Conservation (phyloP, 2,113 vertebrate genomes). For the Silurus meridionalis region DNA sequence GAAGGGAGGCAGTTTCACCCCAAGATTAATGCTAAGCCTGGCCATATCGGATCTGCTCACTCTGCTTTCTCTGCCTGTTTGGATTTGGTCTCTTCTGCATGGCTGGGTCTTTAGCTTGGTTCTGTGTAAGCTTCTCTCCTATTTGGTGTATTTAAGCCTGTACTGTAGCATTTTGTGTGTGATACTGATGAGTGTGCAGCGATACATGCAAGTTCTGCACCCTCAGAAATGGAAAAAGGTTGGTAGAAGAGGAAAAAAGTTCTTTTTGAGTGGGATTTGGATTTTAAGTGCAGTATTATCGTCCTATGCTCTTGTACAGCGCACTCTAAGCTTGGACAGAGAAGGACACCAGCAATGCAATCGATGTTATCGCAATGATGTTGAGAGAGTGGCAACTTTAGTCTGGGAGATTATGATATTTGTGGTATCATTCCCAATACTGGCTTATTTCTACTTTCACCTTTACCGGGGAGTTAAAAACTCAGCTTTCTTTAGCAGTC, state of each 20-base stretch:
- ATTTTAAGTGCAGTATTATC: slow-evolving; percentile 50
- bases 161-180: slow-evolving; percentile 71
- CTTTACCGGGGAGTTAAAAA: slow-evolving; percentile 64
- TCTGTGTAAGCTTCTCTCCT: slow-evolving; percentile 67
- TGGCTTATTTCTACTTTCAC: slow-evolving; percentile 64
- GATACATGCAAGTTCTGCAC: slow-evolving; percentile 68
- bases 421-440: slow-evolving; percentile 65
- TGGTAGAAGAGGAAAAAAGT: slow-evolving; percentile 42
- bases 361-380: neutral
- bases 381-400: slow-evolving; percentile 47
- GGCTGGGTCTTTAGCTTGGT: slow-evolving; percentile 62
- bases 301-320: slow-evolving; percentile 58
- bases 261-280: slow-evolving; percentile 59
- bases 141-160: slow-evolving; percentile 66
- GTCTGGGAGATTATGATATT: slow-evolving; percentile 69
- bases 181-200: slow-evolving; percentile 70
- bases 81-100: slow-evolving; percentile 68
- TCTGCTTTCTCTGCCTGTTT: slow-evolving; percentile 69
- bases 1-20: slow-evolving; percentile 62
- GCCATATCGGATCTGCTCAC: slow-evolving; percentile 70
- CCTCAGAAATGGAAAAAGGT: slow-evolving; percentile 62
- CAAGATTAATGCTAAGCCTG: slow-evolving; percentile 70
- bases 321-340: slow-evolving; percentile 32
- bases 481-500: slow-evolving; percentile 57
- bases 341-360: slow-evolving; percentile 8